Conservation (phyloP, 2,888 invertebrate species). For the Cephus pulcher region DNA sequence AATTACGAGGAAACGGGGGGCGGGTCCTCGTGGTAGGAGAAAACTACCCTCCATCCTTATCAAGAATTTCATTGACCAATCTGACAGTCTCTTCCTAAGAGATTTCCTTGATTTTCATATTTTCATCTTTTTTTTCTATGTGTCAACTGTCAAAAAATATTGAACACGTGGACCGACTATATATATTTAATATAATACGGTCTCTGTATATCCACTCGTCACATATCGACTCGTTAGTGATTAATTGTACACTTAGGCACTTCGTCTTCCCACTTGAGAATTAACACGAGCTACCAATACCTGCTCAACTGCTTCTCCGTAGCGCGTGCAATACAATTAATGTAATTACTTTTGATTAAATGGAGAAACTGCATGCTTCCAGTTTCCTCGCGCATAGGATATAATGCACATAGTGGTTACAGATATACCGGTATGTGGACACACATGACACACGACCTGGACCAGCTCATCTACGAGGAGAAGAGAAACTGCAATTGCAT, state of each 20-base stretch:
- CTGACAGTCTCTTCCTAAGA: neutral
- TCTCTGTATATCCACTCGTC: conserved; percentile 1
- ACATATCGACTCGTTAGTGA: conserved; percentile 57
- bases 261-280: neutral
- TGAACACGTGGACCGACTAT: too few relatives aligned
- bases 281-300: neutral
- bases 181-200: neutral
- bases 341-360: conserved; percentile 57
- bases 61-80: neutral
- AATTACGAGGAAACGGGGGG: conserved; percentile 65
- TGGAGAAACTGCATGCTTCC: conserved; percentile 14
- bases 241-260: conserved; percentile 51
- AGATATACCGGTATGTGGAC: neutral
- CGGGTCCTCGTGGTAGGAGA: conserved; percentile 50
- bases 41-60: neutral
- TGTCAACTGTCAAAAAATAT: too few relatives aligned
- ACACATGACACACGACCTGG: neutral
- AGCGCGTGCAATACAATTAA: conserved; percentile 50
- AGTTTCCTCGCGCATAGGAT: neutral
- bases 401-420: neutral
- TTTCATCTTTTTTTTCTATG: neutral
- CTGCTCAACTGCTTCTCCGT: neutral
- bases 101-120: neutral
- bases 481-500: neutral
- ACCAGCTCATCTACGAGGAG: neutral